Percentiles rank a stretch among this genome's conserved stretches.
Conservation (phyloP, 2,888 invertebrate species). For the Drosophila anceps region DNA sequence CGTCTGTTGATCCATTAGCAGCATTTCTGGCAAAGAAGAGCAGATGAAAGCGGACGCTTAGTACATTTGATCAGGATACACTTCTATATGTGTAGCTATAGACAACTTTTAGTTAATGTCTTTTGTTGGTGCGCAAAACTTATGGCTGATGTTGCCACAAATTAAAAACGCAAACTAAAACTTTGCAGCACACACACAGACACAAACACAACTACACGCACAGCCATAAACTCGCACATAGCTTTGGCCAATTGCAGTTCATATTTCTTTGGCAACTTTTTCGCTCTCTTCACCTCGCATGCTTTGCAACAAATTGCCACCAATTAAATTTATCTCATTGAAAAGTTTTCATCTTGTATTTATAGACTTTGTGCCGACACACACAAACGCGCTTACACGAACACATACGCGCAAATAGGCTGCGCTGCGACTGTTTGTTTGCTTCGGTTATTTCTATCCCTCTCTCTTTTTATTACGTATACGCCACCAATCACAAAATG, state of each 20-base stretch:
- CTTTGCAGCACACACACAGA: constrained; percentile 42
- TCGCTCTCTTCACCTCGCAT: constrained; percentile 46
- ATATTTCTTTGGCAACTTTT: constrained; percentile 74
- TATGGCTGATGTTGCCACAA: constrained; percentile 63
- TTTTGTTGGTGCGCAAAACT: constrained; percentile 43
- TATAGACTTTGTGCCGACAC: constrained; percentile 66
- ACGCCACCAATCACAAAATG: constrained; percentile 76
- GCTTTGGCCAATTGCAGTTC: constrained; percentile 75
- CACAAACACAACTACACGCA: constrained; percentile 18
- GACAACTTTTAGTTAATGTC: constrained; percentile 47
- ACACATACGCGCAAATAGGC: constrained; percentile 32
- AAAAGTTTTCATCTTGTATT: constrained; percentile 82
- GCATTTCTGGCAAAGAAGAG: constrained; percentile 70
- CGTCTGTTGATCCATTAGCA: constrained; percentile 84
- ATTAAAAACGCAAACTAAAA: constrained; percentile 74
- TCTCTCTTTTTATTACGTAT: constrained; percentile 70
- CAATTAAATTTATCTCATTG: constrained; percentile 83
- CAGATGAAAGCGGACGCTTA: constrained; percentile 1
- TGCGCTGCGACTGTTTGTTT: constrained; percentile 36
- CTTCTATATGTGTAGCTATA: constrained; percentile 11
- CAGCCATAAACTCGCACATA: constrained; percentile 26
- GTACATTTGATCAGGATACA: constrained; percentile 1
- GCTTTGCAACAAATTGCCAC: constrained; percentile 81
- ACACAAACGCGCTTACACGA: constrained; percentile 12
- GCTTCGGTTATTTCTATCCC: constrained; percentile 60